Conservation (phyloP, 2,797 vertebrate species). For the Schizopygopsis pylzovi region DNA sequence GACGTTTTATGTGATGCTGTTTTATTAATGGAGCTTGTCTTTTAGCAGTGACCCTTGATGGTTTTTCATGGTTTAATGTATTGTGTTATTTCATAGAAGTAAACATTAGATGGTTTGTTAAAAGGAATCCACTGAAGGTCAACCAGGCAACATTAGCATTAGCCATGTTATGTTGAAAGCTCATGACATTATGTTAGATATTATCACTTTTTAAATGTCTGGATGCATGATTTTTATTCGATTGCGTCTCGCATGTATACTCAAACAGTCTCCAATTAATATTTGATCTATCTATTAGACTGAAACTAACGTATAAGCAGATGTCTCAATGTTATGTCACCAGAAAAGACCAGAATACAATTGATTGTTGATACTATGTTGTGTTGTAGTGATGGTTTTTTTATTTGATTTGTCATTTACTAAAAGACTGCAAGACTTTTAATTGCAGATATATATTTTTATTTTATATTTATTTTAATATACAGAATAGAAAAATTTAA, state of each 20-base stretch:
- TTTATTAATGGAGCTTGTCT: neutral
- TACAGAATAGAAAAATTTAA: too few species aligned
- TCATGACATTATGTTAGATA: neutral
- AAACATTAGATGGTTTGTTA: neutral
- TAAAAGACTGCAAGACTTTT: neutral
- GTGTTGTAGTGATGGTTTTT: neutral
- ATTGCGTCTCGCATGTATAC: neutral
- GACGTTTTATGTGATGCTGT: neutral
- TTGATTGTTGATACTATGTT: neutral
- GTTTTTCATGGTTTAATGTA: neutral
- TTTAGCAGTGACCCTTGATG: neutral
- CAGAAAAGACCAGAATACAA: too few species aligned
- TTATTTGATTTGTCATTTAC: too few species aligned
- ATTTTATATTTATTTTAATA: too few species aligned
- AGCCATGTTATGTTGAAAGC: conserved; percentile 6
- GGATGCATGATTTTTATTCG: neutral
- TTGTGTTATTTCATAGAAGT: neutral
- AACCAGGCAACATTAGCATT: conserved; percentile 32
- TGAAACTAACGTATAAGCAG: neutral
- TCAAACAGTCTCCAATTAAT: neutral
- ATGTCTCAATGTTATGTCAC: neutral
- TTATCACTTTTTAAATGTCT: neutral
- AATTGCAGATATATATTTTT: too few species aligned
- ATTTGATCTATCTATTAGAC: neutral
- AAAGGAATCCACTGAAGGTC: conserved; percentile 56